These are phyloP conservation scores for Odontomachus brunneus DNA, from an alignment of 1,140 invertebrate species.

Conservation along the genomic window DNA sequence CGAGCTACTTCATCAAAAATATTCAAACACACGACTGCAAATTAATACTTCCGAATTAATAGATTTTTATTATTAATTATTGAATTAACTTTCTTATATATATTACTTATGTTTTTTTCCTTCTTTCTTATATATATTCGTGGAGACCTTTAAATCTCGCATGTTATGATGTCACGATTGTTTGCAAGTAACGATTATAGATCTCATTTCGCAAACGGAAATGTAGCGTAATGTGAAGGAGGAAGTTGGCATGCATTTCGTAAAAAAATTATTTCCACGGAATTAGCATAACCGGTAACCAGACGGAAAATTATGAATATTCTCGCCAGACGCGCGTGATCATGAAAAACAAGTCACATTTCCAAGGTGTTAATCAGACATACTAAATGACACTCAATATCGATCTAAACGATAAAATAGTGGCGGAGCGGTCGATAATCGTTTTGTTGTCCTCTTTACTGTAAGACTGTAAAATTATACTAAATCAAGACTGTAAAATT, in stretches of 20 bases:
- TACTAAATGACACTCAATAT: neutral
- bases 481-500: too few relatives aligned
- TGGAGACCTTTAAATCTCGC: neutral
- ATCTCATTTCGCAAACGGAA: neutral
- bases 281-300: slow-evolving; percentile 19
- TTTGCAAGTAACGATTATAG: neutral
- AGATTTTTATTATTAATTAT: too few relatives aligned
- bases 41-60: too few relatives aligned
- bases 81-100: too few relatives aligned
- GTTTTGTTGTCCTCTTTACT: neutral
- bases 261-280: slow-evolving; percentile 11
- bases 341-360: slow-evolving; percentile 4
- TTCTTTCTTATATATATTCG: too few relatives aligned
- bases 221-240: neutral
- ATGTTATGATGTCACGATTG: neutral
- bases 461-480: too few relatives aligned
- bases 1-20: too few relatives aligned
- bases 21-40: too few relatives aligned
- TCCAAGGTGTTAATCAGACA: slow-evolving; percentile 12
- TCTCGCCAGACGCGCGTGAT: neutral
- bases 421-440: neutral
- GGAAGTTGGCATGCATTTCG: neutral
- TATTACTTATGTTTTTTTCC: too few relatives aligned
- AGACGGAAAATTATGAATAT: neutral
- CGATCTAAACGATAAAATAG: neutral